A percentile compares a stretch with the other conserved stretches of the same genome.
phyloP scores from a whole-genome alignment of 2,888 invertebrate genomes.

The Aphodius sticticus region DNA sequence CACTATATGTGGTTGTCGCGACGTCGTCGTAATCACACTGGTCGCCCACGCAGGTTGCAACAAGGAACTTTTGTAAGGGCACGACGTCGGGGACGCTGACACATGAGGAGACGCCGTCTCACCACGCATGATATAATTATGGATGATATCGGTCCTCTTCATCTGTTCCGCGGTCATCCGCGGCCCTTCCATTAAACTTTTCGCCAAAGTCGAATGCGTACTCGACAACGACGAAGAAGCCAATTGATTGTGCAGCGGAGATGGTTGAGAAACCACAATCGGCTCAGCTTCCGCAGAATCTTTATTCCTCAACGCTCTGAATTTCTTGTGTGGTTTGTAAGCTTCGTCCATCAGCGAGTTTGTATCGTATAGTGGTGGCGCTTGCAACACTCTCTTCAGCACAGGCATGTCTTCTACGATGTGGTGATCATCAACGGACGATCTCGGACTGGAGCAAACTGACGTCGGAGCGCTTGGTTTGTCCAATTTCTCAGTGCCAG shows the following conservation, averaged over 20 bases:
- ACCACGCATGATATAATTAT: constrained; percentile 88
- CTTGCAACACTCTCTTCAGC: constrained; percentile 89
- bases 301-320: constrained; percentile 81
- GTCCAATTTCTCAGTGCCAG: constrained; percentile 88
- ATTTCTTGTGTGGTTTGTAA: constrained; percentile 95
- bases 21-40: constrained; percentile 71
- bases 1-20: constrained; percentile 56
- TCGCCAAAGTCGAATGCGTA: constrained; percentile 89
- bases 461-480: constrained; percentile 73
- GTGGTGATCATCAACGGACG: constrained; percentile 82
- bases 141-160: constrained; percentile 91
- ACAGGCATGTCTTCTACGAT: constrained; percentile 92
- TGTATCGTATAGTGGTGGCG: constrained; percentile 90
- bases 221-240: constrained; percentile 69
- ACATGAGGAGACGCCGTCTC: constrained; percentile 65
- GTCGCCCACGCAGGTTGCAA: constrained; percentile 62
- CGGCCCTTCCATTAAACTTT: constrained; percentile 91
- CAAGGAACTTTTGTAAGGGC: constrained; percentile 55
- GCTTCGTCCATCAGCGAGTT: constrained; percentile 93
- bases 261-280: constrained; percentile 60
- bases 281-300: constrained; percentile 83
- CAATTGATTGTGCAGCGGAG: constrained; percentile 48
- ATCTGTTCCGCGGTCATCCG: constrained; percentile 92
- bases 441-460: constrained; percentile 87
- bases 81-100: constrained; percentile 63